Evolutionary conservation across 2,797 vertebrate species (phyloP), one percentile per base, ranked within the genome.

Genomic region (Crocodylus rhombifer): DNA sequence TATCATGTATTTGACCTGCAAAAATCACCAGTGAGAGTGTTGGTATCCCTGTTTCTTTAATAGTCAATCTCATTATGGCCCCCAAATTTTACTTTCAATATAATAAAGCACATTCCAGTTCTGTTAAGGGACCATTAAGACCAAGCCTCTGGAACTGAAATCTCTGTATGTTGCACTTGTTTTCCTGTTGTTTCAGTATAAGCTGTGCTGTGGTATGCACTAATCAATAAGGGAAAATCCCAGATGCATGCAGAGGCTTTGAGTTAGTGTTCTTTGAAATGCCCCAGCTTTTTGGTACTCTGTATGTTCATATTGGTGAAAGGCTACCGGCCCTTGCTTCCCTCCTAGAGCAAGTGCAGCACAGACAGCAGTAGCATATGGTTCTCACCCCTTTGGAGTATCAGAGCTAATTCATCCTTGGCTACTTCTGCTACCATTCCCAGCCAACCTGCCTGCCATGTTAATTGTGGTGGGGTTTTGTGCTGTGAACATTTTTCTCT

Each of bases 381-480:
- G 33, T 64, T 26, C n/a, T 62, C 3, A 1, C 67, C 60, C 77
- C 4, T 7, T 64, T 77, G 79, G 2, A 9, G 15, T 17, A 71
- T 61, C 6, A 3, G 25, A 71, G 25, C 26, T 14, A 18, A 51
- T 14, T 64, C 74, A 62, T 28, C 7, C 33, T 56, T 11, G 64
- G 67, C 11, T 28, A 26, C 0, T 75, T 64, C 60, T 77, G 63
- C 30, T 79, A 5, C 30, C 14, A 23, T 73, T 36, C 51, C 69
- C 69, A 73, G 36, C 69, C 36, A 73, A 73, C 13, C 17, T 73
- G 69, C 0, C 0, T 75, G 73, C 60, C 58, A 2, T 0, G 0
- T 12, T 28, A 12, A 4, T 57, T 84, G 86, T 33, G 51, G 3
- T 15, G 28, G 63, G 63, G 17, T 2, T 36, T 33, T 71, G 28